Evolutionary conservation across 2,797 vertebrate genomes (phyloP), one percentile per base, ranked within the genome.

Genomic region (Pterois miles): DNA sequence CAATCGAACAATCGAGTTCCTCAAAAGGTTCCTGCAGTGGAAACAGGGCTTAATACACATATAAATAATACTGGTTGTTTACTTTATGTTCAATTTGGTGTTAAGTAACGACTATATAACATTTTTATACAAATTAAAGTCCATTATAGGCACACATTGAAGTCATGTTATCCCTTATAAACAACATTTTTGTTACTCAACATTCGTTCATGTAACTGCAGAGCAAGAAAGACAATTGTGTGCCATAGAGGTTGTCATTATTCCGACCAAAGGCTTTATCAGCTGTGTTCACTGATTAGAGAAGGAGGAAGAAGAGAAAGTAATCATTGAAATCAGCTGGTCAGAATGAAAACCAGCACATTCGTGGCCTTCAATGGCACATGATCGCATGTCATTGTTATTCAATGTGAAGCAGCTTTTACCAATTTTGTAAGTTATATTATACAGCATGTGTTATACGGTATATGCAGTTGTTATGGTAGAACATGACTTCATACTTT

Each of bases 281-380:
- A 84, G 79, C 71, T 83, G 81, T 87, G 83, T 91, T 78, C 64
- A 16, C 83, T 89, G 85, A 91, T 88, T 86, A 86, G 40, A 85
- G 74, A 76, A 16, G 63, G 66, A 68, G 72, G 80, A 83, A 84
- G 72, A 81, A 40, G 53, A 82, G 62, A 82, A 78, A 70, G 43
- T 68, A 77, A 78, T 86, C 79, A 88, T 85, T 82, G 76, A 74
- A 90, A 83, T 89, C 86, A 90, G 87, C 86, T 87, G 87, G 60
- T 67, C 77, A 31, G 7, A 90, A 90, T 89, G 69, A 83, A 79
- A 91, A 86, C 63, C 88, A 88, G 82, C 65, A 46, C 54, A 9
- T 73, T 82, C 4, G 1, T 74, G 77, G 67, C 52, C 63, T 27
- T 60, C 69, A 64, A 73, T 83, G 75, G 65, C 82, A 73, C 70